Conservation (phyloP, 2,797 vertebrate species). For the Cryptoblepharus egeriae region DNA sequence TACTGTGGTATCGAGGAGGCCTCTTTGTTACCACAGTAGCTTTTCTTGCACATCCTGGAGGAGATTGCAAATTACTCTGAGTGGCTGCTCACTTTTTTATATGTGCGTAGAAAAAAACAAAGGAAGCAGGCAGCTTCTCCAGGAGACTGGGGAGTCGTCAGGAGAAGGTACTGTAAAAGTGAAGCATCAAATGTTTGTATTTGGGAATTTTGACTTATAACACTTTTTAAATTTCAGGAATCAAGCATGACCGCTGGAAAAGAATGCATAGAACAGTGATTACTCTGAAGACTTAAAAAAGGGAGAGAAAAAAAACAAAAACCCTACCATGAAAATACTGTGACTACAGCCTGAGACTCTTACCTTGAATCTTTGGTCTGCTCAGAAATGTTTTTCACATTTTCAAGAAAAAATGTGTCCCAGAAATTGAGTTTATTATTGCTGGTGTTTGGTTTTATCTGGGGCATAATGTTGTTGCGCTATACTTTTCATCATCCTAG, state of each 20-base stretch:
- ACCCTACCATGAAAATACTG: conserved; percentile 50
- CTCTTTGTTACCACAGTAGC: no score
- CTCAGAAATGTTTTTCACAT: conserved; percentile 86
- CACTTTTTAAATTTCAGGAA: conserved; percentile 62
- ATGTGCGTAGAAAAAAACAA: no score
- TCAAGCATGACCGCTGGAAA: conserved; percentile 40
- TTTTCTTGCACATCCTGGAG: no score
- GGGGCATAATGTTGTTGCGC: conserved; percentile 94
- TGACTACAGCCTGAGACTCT: conserved; percentile 46
- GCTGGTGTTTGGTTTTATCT: conserved; percentile 91
- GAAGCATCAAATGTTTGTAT: no score
- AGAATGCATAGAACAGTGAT: conserved; percentile 59
- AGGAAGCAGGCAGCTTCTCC: no score
- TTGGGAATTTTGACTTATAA: conserved; percentile 50
- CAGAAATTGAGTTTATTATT: conserved; percentile 94
- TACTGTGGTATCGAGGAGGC: no score
- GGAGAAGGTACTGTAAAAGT: no score
- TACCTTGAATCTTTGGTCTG: conserved; percentile 51
- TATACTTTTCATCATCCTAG: conserved; percentile 93
- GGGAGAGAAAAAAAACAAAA: neutral
- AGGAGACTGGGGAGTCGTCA: no score
- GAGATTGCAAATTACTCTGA: no score
- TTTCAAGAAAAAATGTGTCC: conserved; percentile 94
- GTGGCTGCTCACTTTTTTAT: no score
- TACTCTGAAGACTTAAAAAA: conserved; percentile 29